Conservation (phyloP, 2,113 vertebrate genomes). For the Aegypius monachus region DNA sequence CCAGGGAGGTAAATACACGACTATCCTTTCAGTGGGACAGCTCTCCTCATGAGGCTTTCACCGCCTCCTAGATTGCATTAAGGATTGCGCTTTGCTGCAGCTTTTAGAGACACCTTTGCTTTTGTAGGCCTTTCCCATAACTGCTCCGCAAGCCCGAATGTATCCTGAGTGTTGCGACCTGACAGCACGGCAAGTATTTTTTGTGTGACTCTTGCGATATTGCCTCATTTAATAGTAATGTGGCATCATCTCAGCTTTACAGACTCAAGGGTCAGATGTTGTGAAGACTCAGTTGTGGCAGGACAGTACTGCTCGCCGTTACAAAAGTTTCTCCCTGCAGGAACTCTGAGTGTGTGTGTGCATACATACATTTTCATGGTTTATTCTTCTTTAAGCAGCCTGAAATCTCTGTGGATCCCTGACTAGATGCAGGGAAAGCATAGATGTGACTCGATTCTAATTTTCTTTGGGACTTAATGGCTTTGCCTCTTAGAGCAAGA, state of each 20-base stretch:
- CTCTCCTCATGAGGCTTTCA: neutral
- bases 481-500: neutral
- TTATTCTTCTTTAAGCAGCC: neutral
- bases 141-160: neutral
- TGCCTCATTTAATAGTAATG: neutral
- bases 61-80: neutral
- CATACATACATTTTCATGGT: neutral
- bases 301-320: neutral
- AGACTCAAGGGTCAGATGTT: neutral
- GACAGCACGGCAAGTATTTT: neutral
- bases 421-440: neutral
- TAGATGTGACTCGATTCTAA: neutral
- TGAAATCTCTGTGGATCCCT: neutral
- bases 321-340: neutral
- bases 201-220: neutral
- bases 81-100: neutral
- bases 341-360: neutral
- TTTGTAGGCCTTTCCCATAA: neutral
- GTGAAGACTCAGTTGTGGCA: neutral
- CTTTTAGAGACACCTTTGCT: neutral
- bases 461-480: neutral
- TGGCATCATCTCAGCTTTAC: neutral
- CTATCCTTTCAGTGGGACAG: neutral
- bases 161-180: neutral
- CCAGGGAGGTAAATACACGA: neutral